Conservation (phyloP, 2,113 vertebrate genomes). For the Budorcas taxicolor region DNA sequence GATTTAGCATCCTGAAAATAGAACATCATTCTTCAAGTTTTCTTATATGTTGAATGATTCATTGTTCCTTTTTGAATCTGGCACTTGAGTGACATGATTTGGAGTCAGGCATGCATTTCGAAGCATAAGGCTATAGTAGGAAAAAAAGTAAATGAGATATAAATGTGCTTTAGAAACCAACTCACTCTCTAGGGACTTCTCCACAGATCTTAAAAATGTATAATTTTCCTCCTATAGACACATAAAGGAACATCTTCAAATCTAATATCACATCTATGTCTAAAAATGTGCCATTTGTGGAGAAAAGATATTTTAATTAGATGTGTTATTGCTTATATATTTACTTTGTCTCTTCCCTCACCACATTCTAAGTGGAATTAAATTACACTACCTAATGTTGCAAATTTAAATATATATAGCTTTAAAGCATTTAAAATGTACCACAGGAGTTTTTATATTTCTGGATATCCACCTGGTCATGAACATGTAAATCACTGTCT, state of each 20-base stretch:
- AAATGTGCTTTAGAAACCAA: neutral
- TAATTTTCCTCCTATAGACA: neutral
- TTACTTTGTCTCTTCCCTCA: slow-evolving; percentile 25
- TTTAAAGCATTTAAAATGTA: slow-evolving; percentile 31
- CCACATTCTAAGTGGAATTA: neutral
- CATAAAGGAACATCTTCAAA: slow-evolving; percentile 11
- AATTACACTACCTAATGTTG: neutral
- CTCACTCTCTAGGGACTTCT: neutral
- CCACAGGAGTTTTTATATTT: neutral
- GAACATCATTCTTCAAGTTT: neutral
- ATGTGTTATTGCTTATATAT: neutral
- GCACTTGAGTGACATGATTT: neutral
- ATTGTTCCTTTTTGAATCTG: neutral
- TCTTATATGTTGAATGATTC: neutral
- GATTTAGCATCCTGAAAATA: slow-evolving; percentile 20
- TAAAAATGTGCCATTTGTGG: neutral
- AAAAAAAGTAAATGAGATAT: neutral
- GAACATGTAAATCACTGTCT: slow-evolving; percentile 66
- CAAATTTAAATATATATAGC: neutral
- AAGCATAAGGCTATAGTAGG: neutral
- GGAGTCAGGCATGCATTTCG: neutral
- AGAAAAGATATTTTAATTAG: neutral
- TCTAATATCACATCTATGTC: neutral
- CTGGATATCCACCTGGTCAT: slow-evolving; percentile 47
- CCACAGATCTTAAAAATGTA: neutral